Conservation (phyloP, 2,888 invertebrate species). For the Kuschelorhynchus macadamiae region DNA sequence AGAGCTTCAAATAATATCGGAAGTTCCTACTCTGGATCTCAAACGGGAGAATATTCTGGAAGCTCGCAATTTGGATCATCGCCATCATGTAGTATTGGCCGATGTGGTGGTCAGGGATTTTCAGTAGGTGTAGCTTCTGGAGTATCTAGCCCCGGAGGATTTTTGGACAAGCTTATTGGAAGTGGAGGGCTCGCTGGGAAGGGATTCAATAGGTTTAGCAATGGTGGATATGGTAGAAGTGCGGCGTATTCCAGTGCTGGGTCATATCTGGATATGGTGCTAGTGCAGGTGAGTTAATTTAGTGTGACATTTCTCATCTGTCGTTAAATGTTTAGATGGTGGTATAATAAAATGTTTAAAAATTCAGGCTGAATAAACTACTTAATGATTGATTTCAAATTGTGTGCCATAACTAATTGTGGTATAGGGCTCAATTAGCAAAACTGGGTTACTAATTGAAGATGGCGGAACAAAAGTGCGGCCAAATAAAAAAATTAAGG, state of each 20-base stretch:
- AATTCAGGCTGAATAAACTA: too few species aligned
- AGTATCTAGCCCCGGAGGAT: constrained; percentile 24
- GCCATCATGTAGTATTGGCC: constrained; percentile 11
- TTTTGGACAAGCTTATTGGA: constrained; percentile 31
- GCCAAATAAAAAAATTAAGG: too few species aligned
- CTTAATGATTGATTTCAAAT: too few species aligned
- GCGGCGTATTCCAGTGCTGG: constrained; percentile 44
- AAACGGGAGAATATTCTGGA: constrained; percentile 13
- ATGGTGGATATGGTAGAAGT: constrained; percentile 23
- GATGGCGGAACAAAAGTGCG: too few species aligned
- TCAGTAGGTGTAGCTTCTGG: constrained; percentile 13
- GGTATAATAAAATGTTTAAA: too few species aligned
- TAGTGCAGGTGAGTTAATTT: constrained; percentile 49
- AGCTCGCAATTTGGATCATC: too few species aligned
- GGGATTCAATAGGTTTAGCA: constrained; percentile 9
- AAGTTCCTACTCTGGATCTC: constrained; percentile 14
- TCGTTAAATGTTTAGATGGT: too few species aligned
- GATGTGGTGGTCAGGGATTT: constrained; percentile 28
- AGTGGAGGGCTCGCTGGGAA: constrained; percentile 40
- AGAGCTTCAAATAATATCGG: constrained; percentile 5
- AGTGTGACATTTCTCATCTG: too few species aligned
- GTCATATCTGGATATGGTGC: constrained; percentile 41
- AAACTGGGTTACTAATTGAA: too few species aligned
- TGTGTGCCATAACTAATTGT: too few species aligned
- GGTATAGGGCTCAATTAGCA: too few species aligned